Percentiles rank a stretch among this genome's conserved stretches.
Conservation (phyloP, 2,888 invertebrate genomes). For the Eupeodes luniger region DNA sequence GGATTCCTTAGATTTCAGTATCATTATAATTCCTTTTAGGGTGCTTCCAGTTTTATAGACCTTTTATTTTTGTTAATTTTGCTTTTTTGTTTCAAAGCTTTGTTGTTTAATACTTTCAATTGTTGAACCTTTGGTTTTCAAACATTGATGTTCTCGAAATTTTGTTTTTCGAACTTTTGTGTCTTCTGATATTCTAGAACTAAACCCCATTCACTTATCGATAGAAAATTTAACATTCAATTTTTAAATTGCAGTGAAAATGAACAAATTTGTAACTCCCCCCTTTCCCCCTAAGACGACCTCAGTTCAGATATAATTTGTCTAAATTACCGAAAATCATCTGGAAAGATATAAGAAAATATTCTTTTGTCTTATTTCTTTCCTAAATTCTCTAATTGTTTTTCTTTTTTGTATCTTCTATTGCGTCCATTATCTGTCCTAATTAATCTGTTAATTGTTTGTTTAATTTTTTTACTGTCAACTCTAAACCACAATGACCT, state of each 20-base stretch:
- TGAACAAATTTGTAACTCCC: not conserved
- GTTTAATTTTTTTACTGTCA: conserved; percentile 1
- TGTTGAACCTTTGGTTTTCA: no score
- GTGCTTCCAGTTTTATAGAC: no score
- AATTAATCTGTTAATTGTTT: conserved; percentile 65
- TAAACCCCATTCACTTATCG: no score
- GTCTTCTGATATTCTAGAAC: no score
- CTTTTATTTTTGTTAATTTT: no score
- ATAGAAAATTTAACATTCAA: no score
- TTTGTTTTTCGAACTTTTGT: no score
- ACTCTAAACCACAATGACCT: conserved; percentile 52
- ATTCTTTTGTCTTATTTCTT: conserved; percentile 39
- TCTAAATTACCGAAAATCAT: conserved; percentile 62
- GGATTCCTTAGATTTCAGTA: no score
- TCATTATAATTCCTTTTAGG: no score
- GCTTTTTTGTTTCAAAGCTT: no score
- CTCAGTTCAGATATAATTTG: conserved; percentile 39
- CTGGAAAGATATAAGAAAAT: conserved; percentile 62
- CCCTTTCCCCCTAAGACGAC: not conserved
- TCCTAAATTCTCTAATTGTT: conserved; percentile 50
- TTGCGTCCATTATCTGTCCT: conserved; percentile 53
- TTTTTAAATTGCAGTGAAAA: not conserved
- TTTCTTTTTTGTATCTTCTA: conserved; percentile 9
- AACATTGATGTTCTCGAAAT: no score
- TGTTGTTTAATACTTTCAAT: no score